Evolutionary conservation across 2,797 vertebrate genomes (phyloP).

Genomic region (Tangara arthus): DNA sequence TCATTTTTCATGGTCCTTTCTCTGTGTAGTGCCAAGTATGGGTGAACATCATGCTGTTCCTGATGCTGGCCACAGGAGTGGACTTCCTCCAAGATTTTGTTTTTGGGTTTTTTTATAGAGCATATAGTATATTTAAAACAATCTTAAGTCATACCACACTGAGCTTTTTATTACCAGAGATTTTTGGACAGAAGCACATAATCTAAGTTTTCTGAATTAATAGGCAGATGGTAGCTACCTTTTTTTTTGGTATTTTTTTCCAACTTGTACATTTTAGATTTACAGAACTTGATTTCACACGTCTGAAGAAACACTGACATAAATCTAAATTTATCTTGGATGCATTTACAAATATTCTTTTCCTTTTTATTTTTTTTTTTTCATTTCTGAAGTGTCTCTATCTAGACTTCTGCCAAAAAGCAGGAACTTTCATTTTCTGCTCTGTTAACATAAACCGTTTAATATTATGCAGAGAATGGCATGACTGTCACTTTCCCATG

Average conservation of each 20-base stretch:
- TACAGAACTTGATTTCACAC: constrained; percentile 62
- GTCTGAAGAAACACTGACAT: constrained; percentile 47
- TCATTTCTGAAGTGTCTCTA: not conserved
- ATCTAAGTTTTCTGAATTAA: constrained; percentile 52
- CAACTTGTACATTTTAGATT: constrained; percentile 46
- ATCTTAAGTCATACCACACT: constrained; percentile 50
- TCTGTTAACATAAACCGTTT: not conserved
- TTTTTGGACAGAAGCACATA: constrained; percentile 36
- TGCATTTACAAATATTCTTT: constrained; percentile 49
- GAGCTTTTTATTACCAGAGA: constrained; percentile 67
- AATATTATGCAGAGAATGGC: not conserved
- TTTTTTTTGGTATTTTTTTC: not conserved
- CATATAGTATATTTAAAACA: not conserved
- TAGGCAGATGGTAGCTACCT: constrained; percentile 54
- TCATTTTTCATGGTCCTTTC: not conserved
- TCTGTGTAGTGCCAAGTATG: not conserved
- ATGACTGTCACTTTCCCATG: not conserved
- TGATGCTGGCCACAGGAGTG: not conserved
- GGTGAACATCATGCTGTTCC: not conserved
- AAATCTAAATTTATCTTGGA: constrained; percentile 51
- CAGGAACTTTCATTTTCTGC: not conserved
- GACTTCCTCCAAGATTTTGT: not conserved
- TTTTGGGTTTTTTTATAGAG: not conserved
- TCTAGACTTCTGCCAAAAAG: not conserved
- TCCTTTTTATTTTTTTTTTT: not conserved